Base-by-base conservation (phyloP, 2,888 invertebrate species). In the Hylaea fasciaria region DNA sequence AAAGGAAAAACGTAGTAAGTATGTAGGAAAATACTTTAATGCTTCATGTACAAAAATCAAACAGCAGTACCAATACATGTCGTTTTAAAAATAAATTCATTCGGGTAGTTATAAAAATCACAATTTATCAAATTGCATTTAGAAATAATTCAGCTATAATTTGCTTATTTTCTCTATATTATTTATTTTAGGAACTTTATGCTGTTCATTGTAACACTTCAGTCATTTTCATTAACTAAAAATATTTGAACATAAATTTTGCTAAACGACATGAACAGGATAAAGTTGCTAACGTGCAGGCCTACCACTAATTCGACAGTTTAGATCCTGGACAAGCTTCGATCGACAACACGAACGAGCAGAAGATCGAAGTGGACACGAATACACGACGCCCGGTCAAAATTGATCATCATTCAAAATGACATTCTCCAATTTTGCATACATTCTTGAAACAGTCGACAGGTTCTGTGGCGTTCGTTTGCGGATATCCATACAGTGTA, bases 41-140 rank as follows among this genome's bases (percentile, higher is more conserved):
- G 91, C 91, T 91, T 91, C 91, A 91, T 90, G 89, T 82, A 74
- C 69, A 22, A 73, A 76, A 81, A 84, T 82, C 76, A 77, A 83
- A 78, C 78, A 74, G 75, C 75, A 73, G 81, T 83, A 87, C 81
- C 85, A 78, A n/a, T 86, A 87, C 83, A 81, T 79, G 78, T 80
- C 80, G 80, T 78, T 77, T 78, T 79, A 77, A 77, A 81, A 86
- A 84, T 79, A 81, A 77, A 77, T 70, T 76, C 72, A 72, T 76
- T 73, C 72, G 77, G 65, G 69, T 76, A 73, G 73, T 73, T 81
- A 81, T 82, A 85, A 86, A 82, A 83, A 76, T 29, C 83, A 85
- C 83, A 82, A 85, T 82, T 28, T 28, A 86, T 89, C 85, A 82
- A 80, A 80, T 81, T 14, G 40, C 50, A 77, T 73, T 77, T 74